These are phyloP conservation scores for Axea sp. DNA, from an alignment of 2,888 invertebrate genomes.

Conservation along the genomic window DNA sequence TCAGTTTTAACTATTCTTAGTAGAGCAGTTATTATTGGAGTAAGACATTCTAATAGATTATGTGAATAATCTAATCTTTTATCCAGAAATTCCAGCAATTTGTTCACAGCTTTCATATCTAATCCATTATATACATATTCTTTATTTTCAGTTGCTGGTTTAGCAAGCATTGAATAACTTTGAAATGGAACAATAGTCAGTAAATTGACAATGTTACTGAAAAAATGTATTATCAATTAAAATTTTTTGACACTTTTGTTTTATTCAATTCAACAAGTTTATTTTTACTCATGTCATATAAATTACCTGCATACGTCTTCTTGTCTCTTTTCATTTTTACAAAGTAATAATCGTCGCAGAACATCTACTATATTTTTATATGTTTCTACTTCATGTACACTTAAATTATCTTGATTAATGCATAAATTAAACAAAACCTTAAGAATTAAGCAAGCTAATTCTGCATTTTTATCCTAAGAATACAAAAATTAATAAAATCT, in stretches of 20 bases:
- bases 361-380: constrained; percentile 86
- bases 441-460: constrained; percentile 86
- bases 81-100: constrained; percentile 86
- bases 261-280: too few relatives aligned
- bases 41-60: constrained; percentile 85
- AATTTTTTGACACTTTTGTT: too few relatives aligned
- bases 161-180: constrained; percentile 86
- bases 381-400: constrained; percentile 85
- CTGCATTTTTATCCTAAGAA: constrained; percentile 83
- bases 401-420: constrained; percentile 80
- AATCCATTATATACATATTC: constrained; percentile 83
- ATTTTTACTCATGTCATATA: too few relatives aligned
- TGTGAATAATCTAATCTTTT: constrained; percentile 82
- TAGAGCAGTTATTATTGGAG: constrained; percentile 89
- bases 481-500: too few relatives aligned
- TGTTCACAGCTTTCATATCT: constrained; percentile 88
- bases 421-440: constrained; percentile 90
- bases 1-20: constrained; percentile 86
- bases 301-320: constrained; percentile 84
- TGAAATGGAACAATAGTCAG: constrained; percentile 88
- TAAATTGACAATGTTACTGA: constrained; percentile 90
- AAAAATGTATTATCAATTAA: constrained; percentile 11
- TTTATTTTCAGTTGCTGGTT: constrained; percentile 80
- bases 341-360: constrained; percentile 85
- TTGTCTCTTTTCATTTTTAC: constrained; percentile 82